phyloP scores from a whole-genome alignment of 1,140 invertebrate genomes.

The Anastrepha obliqua region DNA sequence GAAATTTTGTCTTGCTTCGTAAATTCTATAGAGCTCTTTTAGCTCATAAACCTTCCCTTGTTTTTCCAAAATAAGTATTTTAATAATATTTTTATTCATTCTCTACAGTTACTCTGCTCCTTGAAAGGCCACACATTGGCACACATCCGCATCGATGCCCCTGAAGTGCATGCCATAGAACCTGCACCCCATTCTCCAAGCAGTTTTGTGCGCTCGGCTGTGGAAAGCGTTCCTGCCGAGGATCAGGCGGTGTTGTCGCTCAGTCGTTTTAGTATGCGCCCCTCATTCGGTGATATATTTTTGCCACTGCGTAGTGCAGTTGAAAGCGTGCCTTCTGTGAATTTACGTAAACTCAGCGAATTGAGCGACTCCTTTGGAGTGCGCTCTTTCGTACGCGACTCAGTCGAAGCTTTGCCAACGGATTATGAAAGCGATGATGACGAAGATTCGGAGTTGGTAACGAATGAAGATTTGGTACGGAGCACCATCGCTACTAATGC shows the following conservation, averaged over 20 bases:
- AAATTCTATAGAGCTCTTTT: too few species aligned
- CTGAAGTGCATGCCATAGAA: conserved; percentile 63
- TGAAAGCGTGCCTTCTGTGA: conserved; percentile 76
- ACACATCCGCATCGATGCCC: conserved; percentile 68
- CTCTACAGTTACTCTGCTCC: conserved; percentile 59
- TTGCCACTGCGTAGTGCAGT: conserved; percentile 78
- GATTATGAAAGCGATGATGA: conserved; percentile 60
- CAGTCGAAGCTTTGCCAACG: conserved; percentile 78
- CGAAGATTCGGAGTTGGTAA: conserved; percentile 41
- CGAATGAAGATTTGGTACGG: conserved; percentile 54
- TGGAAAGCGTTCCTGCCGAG: conserved; percentile 75
- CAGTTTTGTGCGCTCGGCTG: conserved; percentile 76
- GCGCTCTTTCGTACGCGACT: conserved; percentile 76
- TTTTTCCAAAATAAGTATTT: neutral
- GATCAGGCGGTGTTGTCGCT: conserved; percentile 55
- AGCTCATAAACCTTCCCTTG: too few species aligned
- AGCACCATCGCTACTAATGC: conserved; percentile 53
- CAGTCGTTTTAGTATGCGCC: conserved; percentile 61
- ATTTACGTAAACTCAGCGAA: conserved; percentile 57
- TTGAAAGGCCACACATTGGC: conserved; percentile 6
- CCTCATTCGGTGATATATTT: conserved; percentile 67
- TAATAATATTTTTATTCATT: neutral
- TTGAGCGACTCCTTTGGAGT: conserved; percentile 58
- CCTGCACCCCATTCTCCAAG: conserved; percentile 57
- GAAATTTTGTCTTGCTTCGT: too few species aligned